Conservation (phyloP, 1,140 invertebrate species). For the Microplitis mediator region DNA sequence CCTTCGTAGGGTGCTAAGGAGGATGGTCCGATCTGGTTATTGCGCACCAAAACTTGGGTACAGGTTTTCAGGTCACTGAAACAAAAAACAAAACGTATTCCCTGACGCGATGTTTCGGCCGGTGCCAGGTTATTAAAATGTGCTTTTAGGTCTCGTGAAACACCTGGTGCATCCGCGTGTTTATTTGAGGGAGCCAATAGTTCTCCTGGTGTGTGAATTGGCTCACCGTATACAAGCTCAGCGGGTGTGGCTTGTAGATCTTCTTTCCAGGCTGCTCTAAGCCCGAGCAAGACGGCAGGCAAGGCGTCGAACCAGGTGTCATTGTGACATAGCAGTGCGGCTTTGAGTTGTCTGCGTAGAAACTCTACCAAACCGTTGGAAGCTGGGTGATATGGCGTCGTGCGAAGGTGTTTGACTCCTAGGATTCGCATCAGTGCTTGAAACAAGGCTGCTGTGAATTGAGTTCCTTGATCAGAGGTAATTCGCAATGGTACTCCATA, state of each 20-base stretch:
- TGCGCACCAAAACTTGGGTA: conserved; percentile 35
- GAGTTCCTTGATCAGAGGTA: conserved; percentile 42
- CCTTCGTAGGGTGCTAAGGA: conserved; percentile 42
- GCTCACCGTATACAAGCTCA: no score
- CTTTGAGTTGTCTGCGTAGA: conserved; percentile 45
- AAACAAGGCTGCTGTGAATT: conserved; percentile 45
- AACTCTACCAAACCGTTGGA: conserved; percentile 55
- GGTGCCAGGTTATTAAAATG: no score
- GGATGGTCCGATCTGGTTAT: background rate
- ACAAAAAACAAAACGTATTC: conserved; percentile 22
- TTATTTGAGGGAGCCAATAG: conserved; percentile 35
- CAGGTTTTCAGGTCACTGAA: conserved; percentile 29
- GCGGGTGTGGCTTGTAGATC: conserved; percentile 15
- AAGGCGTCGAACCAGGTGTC: conserved; percentile 38
- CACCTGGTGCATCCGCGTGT: background rate
- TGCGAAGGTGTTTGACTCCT: conserved; percentile 33
- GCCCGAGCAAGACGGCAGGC: conserved; percentile 47
- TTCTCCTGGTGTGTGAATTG: conserved; percentile 44
- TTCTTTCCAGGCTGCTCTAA: conserved; percentile 26
- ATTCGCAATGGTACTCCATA: conserved; percentile 42
- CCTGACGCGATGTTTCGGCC: conserved; percentile 2
- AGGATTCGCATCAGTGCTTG: conserved; percentile 33
- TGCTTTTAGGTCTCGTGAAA: background rate
- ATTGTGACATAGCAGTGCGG: conserved; percentile 27
- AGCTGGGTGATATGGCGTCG: conserved; percentile 44